Base-by-base conservation (phyloP, 2,888 invertebrate species). In the Phengaris arion region DNA sequence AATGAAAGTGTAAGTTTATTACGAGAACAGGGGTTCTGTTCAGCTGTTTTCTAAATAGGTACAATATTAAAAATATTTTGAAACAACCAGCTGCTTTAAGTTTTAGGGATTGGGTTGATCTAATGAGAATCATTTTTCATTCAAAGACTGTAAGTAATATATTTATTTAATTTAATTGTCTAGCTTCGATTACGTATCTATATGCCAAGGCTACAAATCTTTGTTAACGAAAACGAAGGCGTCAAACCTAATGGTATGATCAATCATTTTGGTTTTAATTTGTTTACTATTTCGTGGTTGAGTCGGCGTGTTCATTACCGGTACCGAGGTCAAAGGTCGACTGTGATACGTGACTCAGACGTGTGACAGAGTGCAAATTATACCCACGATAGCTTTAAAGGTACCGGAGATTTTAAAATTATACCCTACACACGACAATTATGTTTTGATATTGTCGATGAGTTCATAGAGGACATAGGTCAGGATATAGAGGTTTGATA, bases 141-240 rank as follows among this genome's bases (percentile, higher is more conserved):
- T 52, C 4, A 12, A 52, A 10, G 0, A 52, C 9, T 52, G 52
- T 10, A 12, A 52, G 9, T 12, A 52, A 52, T 12, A 12, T 12
- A 6, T 64, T 9, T 12, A 10, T 22, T 22, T 12, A 64, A 35
- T 35, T 72, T 54, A 64, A 76, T 74, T 74, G 76, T 74, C 70
- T 81, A 85, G 83, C 89, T 88, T 89, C 85, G 86, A 79, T 83
- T 82, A 80, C 80, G 80, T 64, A 45, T 81, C 80, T 80, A 89
- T 87, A 90, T 89, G 89, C 89, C 91, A 92, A 90, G 91, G 90
- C 82, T 81, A 80, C 48, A 80, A 78, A 80, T 83, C 85, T 88
- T 90, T 90, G 88, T 90, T 88, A 85, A 86, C 83, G 79, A 83
- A 74, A 74, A 77, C 75, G 76, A 78, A 70, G 77, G 78, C 79